These are phyloP conservation scores for Bombus cullumanus DNA, from an alignment of 1,140 invertebrate species.

Conservation along the genomic window DNA sequence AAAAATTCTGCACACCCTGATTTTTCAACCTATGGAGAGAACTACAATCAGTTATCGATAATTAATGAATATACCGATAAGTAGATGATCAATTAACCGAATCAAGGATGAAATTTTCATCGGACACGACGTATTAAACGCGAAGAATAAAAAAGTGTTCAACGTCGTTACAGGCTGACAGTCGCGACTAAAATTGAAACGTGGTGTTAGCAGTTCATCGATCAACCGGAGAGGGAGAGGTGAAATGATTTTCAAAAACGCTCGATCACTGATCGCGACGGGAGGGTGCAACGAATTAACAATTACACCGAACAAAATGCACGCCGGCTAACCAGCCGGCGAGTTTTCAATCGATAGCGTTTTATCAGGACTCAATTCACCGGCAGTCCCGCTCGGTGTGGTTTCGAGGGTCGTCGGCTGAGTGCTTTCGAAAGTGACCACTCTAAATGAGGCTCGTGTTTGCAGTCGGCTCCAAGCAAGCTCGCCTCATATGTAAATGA, in stretches of 20 bases:
- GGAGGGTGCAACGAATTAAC: constrained; percentile 20
- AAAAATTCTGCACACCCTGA: too few relatives aligned
- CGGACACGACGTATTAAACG: background rate
- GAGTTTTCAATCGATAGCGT: constrained; percentile 62
- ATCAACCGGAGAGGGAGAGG: background rate
- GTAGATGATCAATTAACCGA: background rate
- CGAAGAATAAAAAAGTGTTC: background rate
- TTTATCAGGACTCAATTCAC: constrained; percentile 48
- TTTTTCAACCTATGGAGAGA: background rate
- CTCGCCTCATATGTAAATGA: constrained; percentile 71
- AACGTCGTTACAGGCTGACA: constrained; percentile 30
- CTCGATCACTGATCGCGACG: background rate
- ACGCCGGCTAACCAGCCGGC: background rate
- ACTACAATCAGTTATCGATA: background rate
- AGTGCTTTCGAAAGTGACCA: constrained; percentile 72
- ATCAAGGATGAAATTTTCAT: background rate
- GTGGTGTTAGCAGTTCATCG: constrained; percentile 13
- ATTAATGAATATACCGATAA: background rate
- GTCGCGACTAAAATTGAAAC: constrained; percentile 18
- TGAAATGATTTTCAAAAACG: constrained; percentile 31
- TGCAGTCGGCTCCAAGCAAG: constrained; percentile 68
- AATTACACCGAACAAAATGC: constrained; percentile 30
- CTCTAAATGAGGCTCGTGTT: constrained; percentile 70
- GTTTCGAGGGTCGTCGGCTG: constrained; percentile 64
- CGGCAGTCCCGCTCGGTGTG: constrained; percentile 38